Evolutionary conservation across 2,888 invertebrate species (phyloP).

Genomic region (Xanthia togata): DNA sequence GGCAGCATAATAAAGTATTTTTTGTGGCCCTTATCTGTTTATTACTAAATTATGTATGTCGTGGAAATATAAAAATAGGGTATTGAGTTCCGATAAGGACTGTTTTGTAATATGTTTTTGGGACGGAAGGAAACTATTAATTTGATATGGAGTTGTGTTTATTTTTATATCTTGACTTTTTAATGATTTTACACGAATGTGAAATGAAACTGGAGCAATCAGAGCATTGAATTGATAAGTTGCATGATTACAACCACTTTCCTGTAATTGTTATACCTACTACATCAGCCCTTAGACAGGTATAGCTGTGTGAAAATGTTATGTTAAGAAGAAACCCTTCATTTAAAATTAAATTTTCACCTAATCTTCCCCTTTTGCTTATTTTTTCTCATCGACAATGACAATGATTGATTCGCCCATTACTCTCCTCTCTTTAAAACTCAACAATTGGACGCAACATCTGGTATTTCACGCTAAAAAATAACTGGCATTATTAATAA

Average conservation of each 20-base stretch:
- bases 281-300: too few relatives aligned
- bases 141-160: background rate
- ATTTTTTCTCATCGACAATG: conserved; percentile 35
- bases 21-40: conserved; percentile 59
- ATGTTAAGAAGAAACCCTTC: background rate
- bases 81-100: conserved; percentile 44
- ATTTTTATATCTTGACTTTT: background rate
- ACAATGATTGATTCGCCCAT: conserved; percentile 54
- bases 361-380: background rate
- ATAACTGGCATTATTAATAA: conserved; percentile 82
- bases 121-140: conserved; percentile 18
- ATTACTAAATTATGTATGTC: conserved; percentile 56
- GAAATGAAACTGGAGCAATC: background rate
- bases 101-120: conserved; percentile 43
- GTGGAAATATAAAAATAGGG: conserved; percentile 39
- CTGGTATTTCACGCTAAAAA: conserved; percentile 56
- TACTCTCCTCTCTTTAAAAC: conserved; percentile 42
- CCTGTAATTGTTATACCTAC: background rate
- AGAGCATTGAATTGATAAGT: background rate
- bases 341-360: conserved; percentile 10
- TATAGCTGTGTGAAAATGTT: background rate
- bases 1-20: conserved; percentile 58
- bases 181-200: background rate
- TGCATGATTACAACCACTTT: background rate
- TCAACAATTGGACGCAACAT: conserved; percentile 53